These are phyloP conservation scores for Sarcoramphus papa DNA, from an alignment of 2,797 vertebrate genomes.

Conservation along the genomic window DNA sequence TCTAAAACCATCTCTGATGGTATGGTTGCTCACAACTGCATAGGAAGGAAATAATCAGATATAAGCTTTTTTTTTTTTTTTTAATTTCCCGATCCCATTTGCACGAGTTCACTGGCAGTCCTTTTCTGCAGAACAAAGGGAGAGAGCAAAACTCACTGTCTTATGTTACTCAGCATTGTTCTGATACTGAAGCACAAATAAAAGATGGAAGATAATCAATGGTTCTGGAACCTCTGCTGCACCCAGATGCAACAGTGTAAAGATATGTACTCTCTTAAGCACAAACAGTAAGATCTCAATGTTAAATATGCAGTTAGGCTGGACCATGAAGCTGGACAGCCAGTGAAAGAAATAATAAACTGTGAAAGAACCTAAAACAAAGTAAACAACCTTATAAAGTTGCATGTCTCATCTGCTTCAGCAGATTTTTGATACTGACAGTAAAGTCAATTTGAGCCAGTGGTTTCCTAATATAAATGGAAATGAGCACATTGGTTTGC, in stretches of 20 bases:
- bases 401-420: background rate
- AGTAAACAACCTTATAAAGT: conserved; percentile 40
- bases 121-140: background rate
- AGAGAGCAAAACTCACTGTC: background rate
- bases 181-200: background rate
- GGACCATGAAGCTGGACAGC: conserved; percentile 11
- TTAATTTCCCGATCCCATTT: background rate
- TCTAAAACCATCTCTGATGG: background rate
- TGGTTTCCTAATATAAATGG: background rate
- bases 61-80: background rate
- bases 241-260: background rate
- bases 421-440: background rate
- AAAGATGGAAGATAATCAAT: background rate
- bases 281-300: conserved; percentile 29
- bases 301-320: conserved; percentile 37
- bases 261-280: background rate
- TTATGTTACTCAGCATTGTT: background rate
- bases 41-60: background rate
- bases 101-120: background rate
- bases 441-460: background rate
- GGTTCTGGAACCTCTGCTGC: background rate
- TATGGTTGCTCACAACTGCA: background rate
- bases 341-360: conserved; percentile 49
- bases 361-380: conserved; percentile 31
- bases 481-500: background rate